Percentiles rank a stretch among this genome's conserved stretches.
Conservation (phyloP, 2,888 invertebrate genomes). For the Camponotus fellah region DNA sequence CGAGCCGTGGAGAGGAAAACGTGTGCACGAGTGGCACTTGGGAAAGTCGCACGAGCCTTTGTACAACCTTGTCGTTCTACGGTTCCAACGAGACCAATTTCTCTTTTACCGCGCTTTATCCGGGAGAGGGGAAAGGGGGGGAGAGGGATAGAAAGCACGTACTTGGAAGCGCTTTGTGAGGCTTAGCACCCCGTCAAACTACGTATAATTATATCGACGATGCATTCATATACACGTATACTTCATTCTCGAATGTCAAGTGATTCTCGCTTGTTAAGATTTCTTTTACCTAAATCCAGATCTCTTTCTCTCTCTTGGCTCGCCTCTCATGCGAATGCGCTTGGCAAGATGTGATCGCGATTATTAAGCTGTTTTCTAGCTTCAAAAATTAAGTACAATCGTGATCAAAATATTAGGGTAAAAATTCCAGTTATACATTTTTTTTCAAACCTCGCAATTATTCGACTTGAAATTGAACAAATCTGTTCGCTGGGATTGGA, state of each 20-base stretch:
- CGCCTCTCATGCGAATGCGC: background rate
- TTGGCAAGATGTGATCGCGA: background rate
- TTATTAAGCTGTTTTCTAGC: background rate
- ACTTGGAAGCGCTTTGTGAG: conserved; percentile 17
- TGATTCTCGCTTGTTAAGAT: conserved; percentile 19
- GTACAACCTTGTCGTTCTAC: conserved; percentile 60
- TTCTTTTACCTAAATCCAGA: background rate
- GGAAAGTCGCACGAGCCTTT: conserved; percentile 59
- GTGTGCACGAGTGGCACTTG: conserved; percentile 65
- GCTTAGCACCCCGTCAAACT: conserved; percentile 15
- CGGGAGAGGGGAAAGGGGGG: conserved; percentile 20
- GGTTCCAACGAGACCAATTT: conserved; percentile 64
- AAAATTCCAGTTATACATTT: background rate
- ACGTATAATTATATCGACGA: conserved; percentile 45
- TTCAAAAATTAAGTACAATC: background rate
- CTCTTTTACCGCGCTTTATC: conserved; percentile 65
- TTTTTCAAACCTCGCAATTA: too few species aligned
- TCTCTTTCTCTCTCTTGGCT: background rate
- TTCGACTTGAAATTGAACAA: too few species aligned
- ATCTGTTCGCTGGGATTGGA: too few species aligned
- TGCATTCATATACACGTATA: conserved; percentile 23
- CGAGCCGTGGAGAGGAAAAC: conserved; percentile 53
- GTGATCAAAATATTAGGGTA: background rate
- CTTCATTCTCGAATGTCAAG: conserved; percentile 7
- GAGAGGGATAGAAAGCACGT: background rate